Percentiles rank a stretch among this genome's conserved stretches.
These are phyloP conservation scores for Ardeotis arabs DNA, from an alignment of 2,113 vertebrate genomes.

Conservation along the genomic window DNA sequence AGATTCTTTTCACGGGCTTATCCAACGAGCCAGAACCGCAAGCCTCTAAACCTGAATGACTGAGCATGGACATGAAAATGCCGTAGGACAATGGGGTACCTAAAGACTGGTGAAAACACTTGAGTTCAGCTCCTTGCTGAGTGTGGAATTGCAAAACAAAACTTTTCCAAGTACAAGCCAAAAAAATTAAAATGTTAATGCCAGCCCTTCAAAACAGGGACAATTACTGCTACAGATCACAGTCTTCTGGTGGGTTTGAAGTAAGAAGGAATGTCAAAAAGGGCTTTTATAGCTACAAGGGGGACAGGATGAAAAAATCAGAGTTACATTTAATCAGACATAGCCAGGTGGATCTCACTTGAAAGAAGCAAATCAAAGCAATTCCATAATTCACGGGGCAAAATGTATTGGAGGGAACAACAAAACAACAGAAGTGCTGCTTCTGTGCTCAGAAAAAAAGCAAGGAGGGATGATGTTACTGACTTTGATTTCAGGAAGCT, in stretches of 20 bases:
- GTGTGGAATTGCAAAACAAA: not conserved
- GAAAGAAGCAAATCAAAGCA: not conserved
- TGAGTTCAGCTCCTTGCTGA: not conserved
- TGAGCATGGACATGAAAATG: rapidly evolving
- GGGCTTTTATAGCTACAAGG: not conserved
- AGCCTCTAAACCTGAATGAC: not conserved
- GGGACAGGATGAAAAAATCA: not conserved
- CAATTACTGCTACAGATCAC: not conserved
- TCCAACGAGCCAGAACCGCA: rapidly evolving
- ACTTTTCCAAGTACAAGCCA: rapidly evolving
- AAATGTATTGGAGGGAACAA: not conserved
- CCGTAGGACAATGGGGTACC: rapidly evolving
- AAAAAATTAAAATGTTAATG: not conserved
- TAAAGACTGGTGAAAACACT: not conserved
- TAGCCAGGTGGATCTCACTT: not conserved
- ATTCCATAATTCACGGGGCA: not conserved
- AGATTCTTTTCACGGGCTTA: not conserved
- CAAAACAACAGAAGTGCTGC: not conserved
- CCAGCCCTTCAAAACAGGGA: not conserved
- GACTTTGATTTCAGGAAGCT: not conserved
- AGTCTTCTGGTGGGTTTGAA: not conserved
- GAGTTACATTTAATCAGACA: not conserved
- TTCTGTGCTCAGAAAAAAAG: not conserved
- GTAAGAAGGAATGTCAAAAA: not conserved
- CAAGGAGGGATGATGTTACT: not conserved